These are phyloP conservation scores for Antitype chi DNA, from an alignment of 2,888 invertebrate genomes.

Conservation along the genomic window DNA sequence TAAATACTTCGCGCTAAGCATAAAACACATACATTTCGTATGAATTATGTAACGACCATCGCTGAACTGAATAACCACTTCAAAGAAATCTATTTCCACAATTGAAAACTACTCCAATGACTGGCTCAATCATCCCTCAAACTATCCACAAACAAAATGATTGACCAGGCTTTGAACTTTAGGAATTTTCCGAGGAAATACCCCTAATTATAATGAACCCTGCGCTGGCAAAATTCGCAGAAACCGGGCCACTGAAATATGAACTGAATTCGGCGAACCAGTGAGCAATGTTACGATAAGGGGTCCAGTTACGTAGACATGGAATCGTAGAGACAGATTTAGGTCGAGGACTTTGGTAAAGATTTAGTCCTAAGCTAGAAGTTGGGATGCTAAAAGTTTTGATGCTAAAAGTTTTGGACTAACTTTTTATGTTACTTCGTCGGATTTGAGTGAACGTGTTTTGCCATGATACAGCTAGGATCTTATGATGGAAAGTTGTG, in stretches of 20 bases:
- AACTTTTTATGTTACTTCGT: slow-evolving; percentile 5
- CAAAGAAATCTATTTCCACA: slow-evolving; percentile 5
- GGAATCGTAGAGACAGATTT: slow-evolving; percentile 17
- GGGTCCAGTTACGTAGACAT: not conserved
- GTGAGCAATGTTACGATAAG: slow-evolving; percentile 34
- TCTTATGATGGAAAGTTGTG: not conserved
- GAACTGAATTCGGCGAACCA: slow-evolving; percentile 26
- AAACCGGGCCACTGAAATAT: slow-evolving; percentile 33
- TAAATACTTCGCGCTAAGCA: not conserved
- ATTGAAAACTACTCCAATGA: slow-evolving; percentile 16
- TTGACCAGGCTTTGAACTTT: not conserved
- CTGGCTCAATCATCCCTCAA: slow-evolving; percentile 15
- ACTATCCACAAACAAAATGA: not conserved
- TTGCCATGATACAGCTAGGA: not conserved
- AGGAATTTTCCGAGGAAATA: slow-evolving; percentile 11
- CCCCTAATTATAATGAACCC: not conserved
- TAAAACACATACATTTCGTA: not conserved
- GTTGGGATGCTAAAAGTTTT: slow-evolving; percentile 26
- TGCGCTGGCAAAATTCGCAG: slow-evolving; percentile 14
- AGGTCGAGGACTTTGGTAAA: slow-evolving; percentile 35
- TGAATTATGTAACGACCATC: not conserved
- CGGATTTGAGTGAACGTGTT: slow-evolving; percentile 25
- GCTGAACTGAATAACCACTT: not conserved
- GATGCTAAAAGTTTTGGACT: slow-evolving; percentile 31
- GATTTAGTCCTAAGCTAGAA: slow-evolving; percentile 35